Base-by-base conservation (phyloP, 2,113 vertebrate species). In the Hyaena hyaena region DNA sequence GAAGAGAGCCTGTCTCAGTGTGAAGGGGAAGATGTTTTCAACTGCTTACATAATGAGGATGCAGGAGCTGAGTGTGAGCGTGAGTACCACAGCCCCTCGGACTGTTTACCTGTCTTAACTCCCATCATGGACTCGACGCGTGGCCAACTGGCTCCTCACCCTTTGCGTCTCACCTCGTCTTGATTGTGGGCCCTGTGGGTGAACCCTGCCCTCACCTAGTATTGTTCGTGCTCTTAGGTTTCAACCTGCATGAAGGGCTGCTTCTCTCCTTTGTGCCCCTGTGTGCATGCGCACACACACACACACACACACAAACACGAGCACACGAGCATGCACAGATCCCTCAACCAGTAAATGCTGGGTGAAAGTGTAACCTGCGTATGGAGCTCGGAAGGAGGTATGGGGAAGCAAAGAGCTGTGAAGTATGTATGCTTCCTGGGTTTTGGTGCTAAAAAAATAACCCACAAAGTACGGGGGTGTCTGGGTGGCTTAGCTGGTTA, bases 41-140 rank as follows among this genome's bases (percentile, higher is more conserved):
- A 55, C 2, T 97, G 97, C 45, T 0, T 0, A 0, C 76, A 95
- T 7, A 0, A 14, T 0, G 88, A 98, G 17, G 95, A 92, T 28
- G 97, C 96, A 2, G 96, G 96, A 26, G 98, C 24, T 2, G 23
- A 0, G 2, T 98, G 98, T 73, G 77, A 88, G 17, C 2, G 98
- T 98, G 61, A 97, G 98, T 97, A 86, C 4, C 4, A 0, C 4
- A 28, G 26, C 43, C 24, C 74, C 43, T 8, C 26, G 2, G 43
- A 12, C 39, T 15, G 6, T 26, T 45, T 14, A 1, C 74, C 74
- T 48, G 74, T 76, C 43, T 93, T 68, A 35, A 24, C 71, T 24
- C 17, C n/a, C 12, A 68, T 24, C 14, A 0, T 16, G 48, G 24
- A 58, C 45, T 26, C 50, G 26, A 10, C 33, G 84, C n/a, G 3